Conservation (phyloP, 2,113 vertebrate species). For the Zosterops lateralis region DNA sequence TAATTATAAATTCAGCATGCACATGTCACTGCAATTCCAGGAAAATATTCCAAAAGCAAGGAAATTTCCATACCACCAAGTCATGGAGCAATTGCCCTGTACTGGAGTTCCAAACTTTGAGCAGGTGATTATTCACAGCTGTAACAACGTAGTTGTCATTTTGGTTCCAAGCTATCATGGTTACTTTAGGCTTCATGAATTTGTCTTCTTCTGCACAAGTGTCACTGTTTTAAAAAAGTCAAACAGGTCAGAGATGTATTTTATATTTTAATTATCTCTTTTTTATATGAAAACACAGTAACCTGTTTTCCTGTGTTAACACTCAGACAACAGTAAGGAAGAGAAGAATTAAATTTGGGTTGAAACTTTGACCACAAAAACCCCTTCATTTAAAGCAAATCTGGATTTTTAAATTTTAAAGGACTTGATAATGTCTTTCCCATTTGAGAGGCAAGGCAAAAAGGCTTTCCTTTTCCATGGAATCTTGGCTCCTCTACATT, state of each 20-base stretch:
- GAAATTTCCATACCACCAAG: conserved; percentile 79
- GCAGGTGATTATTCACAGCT: conserved; percentile 92
- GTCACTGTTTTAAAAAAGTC: conserved; percentile 56
- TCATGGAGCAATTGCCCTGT: conserved; percentile 93
- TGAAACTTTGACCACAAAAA: background rate
- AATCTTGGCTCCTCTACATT: background rate
- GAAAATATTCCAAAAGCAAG: background rate
- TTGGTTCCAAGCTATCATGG: conserved; percentile 97
- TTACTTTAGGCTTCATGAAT: conserved; percentile 95
- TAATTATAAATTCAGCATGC: background rate
- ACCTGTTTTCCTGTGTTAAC: background rate
- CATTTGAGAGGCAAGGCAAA: background rate
- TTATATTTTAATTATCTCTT: background rate
- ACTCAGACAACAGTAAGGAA: background rate
- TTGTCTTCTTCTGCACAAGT: conserved; percentile 80
- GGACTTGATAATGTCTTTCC: background rate
- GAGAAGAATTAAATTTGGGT: background rate
- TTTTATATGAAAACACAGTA: background rate
- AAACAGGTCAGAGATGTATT: background rate
- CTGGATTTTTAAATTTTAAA: background rate
- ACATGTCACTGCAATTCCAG: background rate
- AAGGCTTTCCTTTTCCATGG: background rate
- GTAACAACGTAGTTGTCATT: conserved; percentile 93
- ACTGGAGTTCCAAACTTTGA: conserved; percentile 97
- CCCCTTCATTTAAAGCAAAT: background rate